These are phyloP conservation scores for Aphidius gifuensis DNA, from an alignment of 1,140 invertebrate genomes.

Conservation along the genomic window DNA sequence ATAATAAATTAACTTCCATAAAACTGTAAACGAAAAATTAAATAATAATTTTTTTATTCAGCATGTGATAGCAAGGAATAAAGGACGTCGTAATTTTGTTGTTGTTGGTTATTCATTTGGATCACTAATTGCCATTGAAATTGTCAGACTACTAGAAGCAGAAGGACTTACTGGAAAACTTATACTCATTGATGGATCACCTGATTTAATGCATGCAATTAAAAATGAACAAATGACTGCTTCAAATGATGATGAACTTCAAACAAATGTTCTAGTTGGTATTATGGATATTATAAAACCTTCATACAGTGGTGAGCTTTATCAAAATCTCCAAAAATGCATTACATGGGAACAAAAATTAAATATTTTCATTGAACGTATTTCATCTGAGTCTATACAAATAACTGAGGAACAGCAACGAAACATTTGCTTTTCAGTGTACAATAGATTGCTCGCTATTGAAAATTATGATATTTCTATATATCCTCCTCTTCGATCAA, in stretches of 20 bases:
- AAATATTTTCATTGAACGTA: slow-evolving; percentile 28
- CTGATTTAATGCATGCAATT: slow-evolving; percentile 43
- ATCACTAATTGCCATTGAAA: slow-evolving; percentile 45
- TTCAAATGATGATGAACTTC: slow-evolving; percentile 30
- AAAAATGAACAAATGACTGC: slow-evolving; percentile 27
- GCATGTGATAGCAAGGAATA: slow-evolving; percentile 37
- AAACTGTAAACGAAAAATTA: too few species aligned
- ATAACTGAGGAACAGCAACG: slow-evolving; percentile 47
- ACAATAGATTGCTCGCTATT: slow-evolving; percentile 58
- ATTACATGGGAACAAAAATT: slow-evolving; percentile 49
- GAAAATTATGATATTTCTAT: slow-evolving; percentile 49
- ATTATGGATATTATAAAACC: slow-evolving; percentile 33
- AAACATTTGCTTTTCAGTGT: slow-evolving; percentile 52
- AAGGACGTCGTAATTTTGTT: slow-evolving; percentile 42
- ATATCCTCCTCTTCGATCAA: slow-evolving; percentile 53
- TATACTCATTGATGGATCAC: slow-evolving; percentile 50
- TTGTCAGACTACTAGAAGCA: slow-evolving; percentile 43
- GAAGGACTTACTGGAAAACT: slow-evolving; percentile 40
- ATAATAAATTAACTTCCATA: neutral
- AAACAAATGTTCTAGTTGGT: slow-evolving; percentile 36
- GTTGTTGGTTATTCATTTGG: slow-evolving; percentile 52
- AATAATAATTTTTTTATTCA: slow-evolving; percentile 26
- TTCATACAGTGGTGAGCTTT: slow-evolving; percentile 35
- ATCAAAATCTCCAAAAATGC: slow-evolving; percentile 45
- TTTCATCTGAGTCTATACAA: slow-evolving; percentile 24